Evolutionary conservation across 2,888 invertebrate species (phyloP).

Genomic region (Automeris io): DNA sequence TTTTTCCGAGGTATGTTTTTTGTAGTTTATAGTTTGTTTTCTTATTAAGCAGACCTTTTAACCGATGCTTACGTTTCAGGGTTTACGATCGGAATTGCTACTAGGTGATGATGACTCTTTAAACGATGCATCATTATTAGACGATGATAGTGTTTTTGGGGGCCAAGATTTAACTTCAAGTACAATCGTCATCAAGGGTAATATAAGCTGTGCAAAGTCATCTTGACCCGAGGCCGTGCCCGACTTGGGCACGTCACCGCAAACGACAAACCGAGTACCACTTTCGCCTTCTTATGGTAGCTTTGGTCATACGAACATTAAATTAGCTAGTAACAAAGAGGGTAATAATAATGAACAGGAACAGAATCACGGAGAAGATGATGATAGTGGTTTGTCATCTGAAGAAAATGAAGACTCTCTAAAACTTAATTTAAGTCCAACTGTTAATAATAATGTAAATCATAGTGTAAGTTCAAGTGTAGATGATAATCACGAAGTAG

Average conservation of each 20-base stretch:
- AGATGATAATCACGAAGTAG: conserved; percentile 40
- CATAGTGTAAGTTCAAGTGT: conserved; percentile 33
- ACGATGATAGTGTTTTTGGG: conserved; percentile 52
- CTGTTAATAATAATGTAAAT: conserved; percentile 33
- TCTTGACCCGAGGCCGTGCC: conserved; percentile 74
- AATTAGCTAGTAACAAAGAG: conserved; percentile 26
- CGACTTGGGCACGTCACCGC: conserved; percentile 47
- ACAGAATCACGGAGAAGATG: conserved; percentile 24
- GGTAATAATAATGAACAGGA: conserved; percentile 19
- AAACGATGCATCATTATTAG: conserved; percentile 48
- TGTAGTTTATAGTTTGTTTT: not conserved
- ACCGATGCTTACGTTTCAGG: conserved; percentile 35
- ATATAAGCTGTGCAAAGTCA: conserved; percentile 36
- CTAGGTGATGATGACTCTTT: conserved; percentile 60
- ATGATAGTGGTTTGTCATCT: conserved; percentile 68
- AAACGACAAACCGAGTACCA: conserved; percentile 27
- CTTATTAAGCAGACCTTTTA: not conserved
- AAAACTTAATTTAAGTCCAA: conserved; percentile 40
- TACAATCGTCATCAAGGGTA: conserved; percentile 57
- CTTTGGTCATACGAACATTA: conserved; percentile 51
- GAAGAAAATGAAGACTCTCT: conserved; percentile 65
- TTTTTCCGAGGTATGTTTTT: conserved; percentile 56
- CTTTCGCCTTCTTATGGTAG: conserved; percentile 51
- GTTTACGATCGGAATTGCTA: conserved; percentile 55
- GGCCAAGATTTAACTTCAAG: conserved; percentile 49